Evolutionary conservation across 2,797 vertebrate species (phyloP).

Genomic region (Danio choprae): DNA sequence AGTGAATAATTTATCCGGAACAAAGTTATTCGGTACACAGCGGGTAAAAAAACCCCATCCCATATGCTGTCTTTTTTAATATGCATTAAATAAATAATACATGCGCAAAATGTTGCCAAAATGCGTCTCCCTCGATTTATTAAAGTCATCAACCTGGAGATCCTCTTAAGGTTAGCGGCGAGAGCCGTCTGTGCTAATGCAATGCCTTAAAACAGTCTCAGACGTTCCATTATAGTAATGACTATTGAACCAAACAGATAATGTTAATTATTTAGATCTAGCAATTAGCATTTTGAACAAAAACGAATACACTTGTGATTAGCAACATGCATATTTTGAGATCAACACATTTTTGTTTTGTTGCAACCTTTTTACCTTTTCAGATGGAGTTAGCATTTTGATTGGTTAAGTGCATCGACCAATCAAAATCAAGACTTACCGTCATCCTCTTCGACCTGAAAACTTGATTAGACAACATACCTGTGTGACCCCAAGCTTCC

Average conservation of each 20-base stretch:
- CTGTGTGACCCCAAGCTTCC: constrained; percentile 60
- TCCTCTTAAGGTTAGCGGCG: constrained; percentile 71
- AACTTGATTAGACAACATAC: constrained; percentile 66
- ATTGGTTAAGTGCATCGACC: constrained; percentile 70
- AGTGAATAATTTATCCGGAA: constrained; percentile 81
- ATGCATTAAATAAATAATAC: constrained; percentile 79
- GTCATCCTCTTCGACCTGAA: constrained; percentile 74
- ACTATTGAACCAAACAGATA: not conserved
- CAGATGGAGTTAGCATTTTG: constrained; percentile 69
- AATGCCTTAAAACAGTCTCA: constrained; percentile 46
- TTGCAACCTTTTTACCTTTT: constrained; percentile 28
- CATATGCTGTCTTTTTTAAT: constrained; percentile 67
- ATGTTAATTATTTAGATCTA: not conserved
- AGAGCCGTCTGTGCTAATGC: constrained; percentile 63
- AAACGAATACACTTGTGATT: not conserved
- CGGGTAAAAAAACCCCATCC: constrained; percentile 72
- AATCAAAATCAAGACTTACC: constrained; percentile 85
- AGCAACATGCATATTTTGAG: constrained; percentile 5
- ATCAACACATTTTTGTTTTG: not conserved
- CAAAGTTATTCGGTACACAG: constrained; percentile 83
- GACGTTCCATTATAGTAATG: not conserved
- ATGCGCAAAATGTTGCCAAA: too few species aligned
- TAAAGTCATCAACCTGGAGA: constrained; percentile 73
- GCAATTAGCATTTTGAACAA: not conserved
- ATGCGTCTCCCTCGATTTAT: constrained; percentile 78